Conservation (phyloP, 2,113 vertebrate species). For the Cheirogaleus medius region DNA sequence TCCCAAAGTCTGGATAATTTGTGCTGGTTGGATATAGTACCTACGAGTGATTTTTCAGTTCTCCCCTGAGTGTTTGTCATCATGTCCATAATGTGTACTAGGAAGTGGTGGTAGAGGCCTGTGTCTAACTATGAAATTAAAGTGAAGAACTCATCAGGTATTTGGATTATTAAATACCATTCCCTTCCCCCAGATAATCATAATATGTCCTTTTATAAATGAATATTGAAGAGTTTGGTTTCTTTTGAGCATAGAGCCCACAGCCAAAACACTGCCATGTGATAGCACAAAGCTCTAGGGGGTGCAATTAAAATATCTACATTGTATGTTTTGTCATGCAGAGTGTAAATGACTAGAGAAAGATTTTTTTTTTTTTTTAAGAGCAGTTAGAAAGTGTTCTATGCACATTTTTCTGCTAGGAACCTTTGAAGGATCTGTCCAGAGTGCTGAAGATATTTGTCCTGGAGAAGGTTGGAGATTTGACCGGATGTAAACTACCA, state of each 20-base stretch:
- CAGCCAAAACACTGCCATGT: not conserved
- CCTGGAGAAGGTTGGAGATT: not conserved
- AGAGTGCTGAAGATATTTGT: constrained; percentile 79
- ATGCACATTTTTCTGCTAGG: not conserved
- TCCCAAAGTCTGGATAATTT: not conserved
- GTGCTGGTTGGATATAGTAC: not conserved
- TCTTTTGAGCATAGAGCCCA: not conserved
- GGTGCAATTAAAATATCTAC: not conserved
- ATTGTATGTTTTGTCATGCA: fast-evolving
- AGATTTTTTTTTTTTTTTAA: constrained; percentile 11
- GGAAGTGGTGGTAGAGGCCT: not conserved
- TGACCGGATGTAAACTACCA: not conserved
- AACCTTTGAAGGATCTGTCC: constrained; percentile 79
- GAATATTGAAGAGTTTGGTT: not conserved
- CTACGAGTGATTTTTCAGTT: not conserved
- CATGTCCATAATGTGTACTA: not conserved
- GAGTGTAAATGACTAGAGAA: not conserved
- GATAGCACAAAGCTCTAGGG: not conserved
- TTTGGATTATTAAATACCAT: not conserved
- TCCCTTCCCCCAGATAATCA: not conserved
- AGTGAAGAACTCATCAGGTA: not conserved
- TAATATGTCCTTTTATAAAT: not conserved
- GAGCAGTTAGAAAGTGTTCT: not conserved
- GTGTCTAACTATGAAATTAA: not conserved
- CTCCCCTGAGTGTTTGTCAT: not conserved